Base-by-base conservation (phyloP, 2,888 invertebrate genomes). In the Podotricha telesiphe region DNA sequence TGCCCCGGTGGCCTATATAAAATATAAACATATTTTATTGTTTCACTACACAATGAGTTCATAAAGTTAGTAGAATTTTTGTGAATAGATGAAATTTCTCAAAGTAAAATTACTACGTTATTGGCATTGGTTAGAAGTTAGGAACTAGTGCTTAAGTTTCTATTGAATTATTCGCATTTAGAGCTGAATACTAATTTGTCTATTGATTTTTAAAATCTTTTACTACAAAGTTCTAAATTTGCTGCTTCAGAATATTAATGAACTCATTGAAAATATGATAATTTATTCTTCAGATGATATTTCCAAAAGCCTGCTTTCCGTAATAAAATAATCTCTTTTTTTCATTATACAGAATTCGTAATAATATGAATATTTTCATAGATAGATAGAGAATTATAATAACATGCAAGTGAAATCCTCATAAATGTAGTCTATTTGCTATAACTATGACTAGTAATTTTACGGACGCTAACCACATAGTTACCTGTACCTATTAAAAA, bases 71-170 rank as follows among this genome's bases (percentile, higher is more conserved):
- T 37, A 37, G 5, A 37, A 37, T 8, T 19, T 51, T 15, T 51
- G 20, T 11, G 20, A 20, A 5, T 13, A 22, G 22, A 51, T 51
- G 7, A 51, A 51, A 4, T 51, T 22, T 20, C 13, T 22, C 20
- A 20, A 51, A 51, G 11, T 28, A 22, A 50, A 50, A 51, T 51
- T 51, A 5, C 15, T 51, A 1, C 19, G 15, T 51, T 22, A 51
- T 51, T 51, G 28, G 51, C 51, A 51, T 28, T 28, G 15, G 15
- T 22, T 51, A 51, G 51, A 51, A 51, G 51, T 22, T n/a, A 28
- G 15, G 51, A 6, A 15, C 22, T 51, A 51, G 1, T 51, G 51
- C 22, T 51, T 51, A 51, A 51, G 51, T 51, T 51, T 51, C 51
- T 51, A 51, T 22, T 28, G 17, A 51, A 51, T 51, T 28, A 51